Evolutionary conservation across 2,888 invertebrate species (phyloP).

Genomic region (Pilophorus perplexus): DNA sequence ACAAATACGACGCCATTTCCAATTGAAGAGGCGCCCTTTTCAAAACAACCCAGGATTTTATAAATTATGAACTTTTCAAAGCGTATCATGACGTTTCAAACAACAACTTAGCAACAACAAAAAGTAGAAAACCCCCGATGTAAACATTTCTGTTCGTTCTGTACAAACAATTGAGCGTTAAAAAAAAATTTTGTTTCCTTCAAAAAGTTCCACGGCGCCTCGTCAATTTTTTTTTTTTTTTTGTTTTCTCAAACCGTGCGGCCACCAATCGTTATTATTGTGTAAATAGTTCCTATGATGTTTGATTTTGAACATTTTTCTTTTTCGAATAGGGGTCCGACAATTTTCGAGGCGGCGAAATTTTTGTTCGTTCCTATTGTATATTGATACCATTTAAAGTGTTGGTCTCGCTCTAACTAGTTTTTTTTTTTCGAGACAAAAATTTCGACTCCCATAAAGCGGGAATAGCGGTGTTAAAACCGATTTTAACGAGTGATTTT

Average conservation of each 20-base stretch:
- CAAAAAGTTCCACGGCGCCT: conserved; percentile 1
- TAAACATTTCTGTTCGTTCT: too few species aligned
- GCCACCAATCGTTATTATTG: too few species aligned
- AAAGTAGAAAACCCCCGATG: too few species aligned
- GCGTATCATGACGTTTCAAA: too few species aligned
- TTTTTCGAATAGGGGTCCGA: not conserved
- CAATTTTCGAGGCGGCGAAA: not conserved
- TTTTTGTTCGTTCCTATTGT: conserved; percentile 25
- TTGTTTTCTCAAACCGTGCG: too few species aligned
- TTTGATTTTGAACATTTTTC: not conserved
- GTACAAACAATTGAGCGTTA: too few species aligned
- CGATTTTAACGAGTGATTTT: not conserved
- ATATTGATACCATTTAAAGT: too few species aligned
- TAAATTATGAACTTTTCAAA: not conserved
- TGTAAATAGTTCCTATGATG: conserved; percentile 30
- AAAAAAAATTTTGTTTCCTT: not conserved
- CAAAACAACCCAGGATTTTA: not conserved
- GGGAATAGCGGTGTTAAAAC: not conserved
- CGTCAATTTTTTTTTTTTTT: not conserved
- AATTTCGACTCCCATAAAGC: not conserved
- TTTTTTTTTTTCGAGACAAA: not conserved
- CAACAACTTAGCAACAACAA: not conserved
- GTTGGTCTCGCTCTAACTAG: not conserved
- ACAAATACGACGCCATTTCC: conserved; percentile 17
- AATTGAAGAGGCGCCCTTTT: not conserved